phyloP scores from a whole-genome alignment of 2,113 vertebrate species.

The Amazona guildingii region DNA sequence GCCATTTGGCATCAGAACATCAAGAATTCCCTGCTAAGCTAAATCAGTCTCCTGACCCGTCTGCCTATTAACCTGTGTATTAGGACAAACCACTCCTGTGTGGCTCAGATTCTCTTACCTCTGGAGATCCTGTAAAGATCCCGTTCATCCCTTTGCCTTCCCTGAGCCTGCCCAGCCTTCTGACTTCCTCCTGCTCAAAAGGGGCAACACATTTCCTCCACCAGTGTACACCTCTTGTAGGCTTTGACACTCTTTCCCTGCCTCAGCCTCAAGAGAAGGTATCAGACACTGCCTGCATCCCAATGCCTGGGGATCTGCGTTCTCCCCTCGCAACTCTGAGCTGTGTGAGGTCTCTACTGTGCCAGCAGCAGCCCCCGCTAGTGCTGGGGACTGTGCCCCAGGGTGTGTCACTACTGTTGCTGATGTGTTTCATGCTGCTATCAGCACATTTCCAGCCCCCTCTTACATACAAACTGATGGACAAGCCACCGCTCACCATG shows the following conservation, averaged over 20 bases:
- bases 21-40: neutral
- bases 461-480: neutral
- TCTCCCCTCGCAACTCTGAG: neutral
- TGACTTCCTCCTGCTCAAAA: neutral
- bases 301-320: too few relatives aligned
- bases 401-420: neutral
- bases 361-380: neutral
- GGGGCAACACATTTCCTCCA: neutral
- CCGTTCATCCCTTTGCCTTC: neutral
- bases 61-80: neutral
- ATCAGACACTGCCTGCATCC: neutral
- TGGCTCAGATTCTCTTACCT: neutral
- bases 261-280: neutral
- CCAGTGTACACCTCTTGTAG: neutral
- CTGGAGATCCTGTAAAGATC: neutral
- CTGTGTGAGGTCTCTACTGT: rapidly evolving
- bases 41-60: neutral
- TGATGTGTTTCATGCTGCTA: neutral
- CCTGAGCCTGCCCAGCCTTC: neutral
- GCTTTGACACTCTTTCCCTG: neutral
- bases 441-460: neutral
- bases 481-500: neutral
- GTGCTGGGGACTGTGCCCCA: rapidly evolving
- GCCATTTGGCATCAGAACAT: neutral
- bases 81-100: neutral